These are phyloP conservation scores for Lycodopsis pacificus DNA, from an alignment of 2,797 vertebrate species.

Conservation along the genomic window DNA sequence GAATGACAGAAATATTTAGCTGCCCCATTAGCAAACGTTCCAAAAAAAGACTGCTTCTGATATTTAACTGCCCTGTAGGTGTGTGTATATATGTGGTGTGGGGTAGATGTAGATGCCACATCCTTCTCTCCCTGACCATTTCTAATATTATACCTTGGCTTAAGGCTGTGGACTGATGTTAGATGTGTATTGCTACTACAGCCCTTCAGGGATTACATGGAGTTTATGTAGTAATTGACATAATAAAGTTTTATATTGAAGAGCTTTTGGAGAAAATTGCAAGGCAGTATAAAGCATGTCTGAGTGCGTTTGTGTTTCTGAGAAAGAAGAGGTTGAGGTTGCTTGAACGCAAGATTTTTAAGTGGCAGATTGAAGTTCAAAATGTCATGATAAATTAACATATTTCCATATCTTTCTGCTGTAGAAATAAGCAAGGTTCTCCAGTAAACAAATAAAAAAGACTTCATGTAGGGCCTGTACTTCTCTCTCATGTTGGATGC, in stretches of 20 bases:
- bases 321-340: constrained; percentile 3
- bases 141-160: constrained; percentile 41
- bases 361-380: not conserved
- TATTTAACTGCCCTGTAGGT: constrained; percentile 35
- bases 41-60: constrained; percentile 43
- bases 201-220: constrained; percentile 38
- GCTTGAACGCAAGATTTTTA: not conserved
- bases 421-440: not conserved
- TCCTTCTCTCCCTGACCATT: constrained; percentile 29
- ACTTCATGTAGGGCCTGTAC: not conserved
- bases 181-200: constrained; percentile 27
- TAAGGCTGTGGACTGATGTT: constrained; percentile 36
- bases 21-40: constrained; percentile 23
- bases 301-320: constrained; percentile 23
- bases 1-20: constrained; percentile 41
- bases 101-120: constrained; percentile 36
- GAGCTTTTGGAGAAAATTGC: constrained; percentile 50
- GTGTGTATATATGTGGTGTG: constrained; percentile 24
- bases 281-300: constrained; percentile 5
- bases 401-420: not conserved
- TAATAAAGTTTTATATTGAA: constrained; percentile 54
- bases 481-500: constrained; percentile 9
- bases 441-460: constrained; percentile 7
- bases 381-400: not conserved
- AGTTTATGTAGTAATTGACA: constrained; percentile 43